A percentile compares a stretch with the other conserved stretches of the same genome.
Evolutionary conservation across 2,113 vertebrate genomes (phyloP).

Genomic region (Ranitomeya imitator): DNA sequence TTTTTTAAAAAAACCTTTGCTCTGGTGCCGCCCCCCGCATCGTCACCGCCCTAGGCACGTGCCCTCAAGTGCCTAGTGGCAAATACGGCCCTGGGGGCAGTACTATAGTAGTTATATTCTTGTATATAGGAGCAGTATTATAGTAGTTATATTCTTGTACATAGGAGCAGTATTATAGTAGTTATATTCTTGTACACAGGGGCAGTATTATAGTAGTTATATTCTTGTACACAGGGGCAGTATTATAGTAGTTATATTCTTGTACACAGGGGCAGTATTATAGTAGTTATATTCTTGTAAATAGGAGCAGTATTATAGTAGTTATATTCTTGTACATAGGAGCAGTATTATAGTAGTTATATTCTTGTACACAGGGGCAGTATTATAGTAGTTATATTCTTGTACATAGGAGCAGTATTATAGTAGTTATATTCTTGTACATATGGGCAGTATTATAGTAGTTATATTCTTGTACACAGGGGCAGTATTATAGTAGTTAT

Average conservation of each 20-base stretch:
- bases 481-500: background rate
- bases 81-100: too few species aligned
- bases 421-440: conserved; percentile 2
- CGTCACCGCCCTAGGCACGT: too few species aligned
- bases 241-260: conserved; percentile 15
- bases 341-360: background rate
- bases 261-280: background rate
- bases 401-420: too few species aligned
- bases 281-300: background rate
- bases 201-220: background rate
- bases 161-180: background rate
- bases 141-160: conserved; percentile 9
- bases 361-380: background rate
- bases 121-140: background rate
- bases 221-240: too few species aligned
- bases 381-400: conserved; percentile 11
- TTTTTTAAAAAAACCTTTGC: too few species aligned
- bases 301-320: background rate
- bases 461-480: background rate
- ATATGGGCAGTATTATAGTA: background rate
- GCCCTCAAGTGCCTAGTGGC: too few species aligned
- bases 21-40: too few species aligned
- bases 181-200: background rate
- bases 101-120: background rate
- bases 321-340: conserved; percentile 8